Percentiles rank a stretch among this genome's conserved stretches.
Evolutionary conservation across 1,140 invertebrate species (phyloP).

Genomic region (Drosophila sturtevanti): DNA sequence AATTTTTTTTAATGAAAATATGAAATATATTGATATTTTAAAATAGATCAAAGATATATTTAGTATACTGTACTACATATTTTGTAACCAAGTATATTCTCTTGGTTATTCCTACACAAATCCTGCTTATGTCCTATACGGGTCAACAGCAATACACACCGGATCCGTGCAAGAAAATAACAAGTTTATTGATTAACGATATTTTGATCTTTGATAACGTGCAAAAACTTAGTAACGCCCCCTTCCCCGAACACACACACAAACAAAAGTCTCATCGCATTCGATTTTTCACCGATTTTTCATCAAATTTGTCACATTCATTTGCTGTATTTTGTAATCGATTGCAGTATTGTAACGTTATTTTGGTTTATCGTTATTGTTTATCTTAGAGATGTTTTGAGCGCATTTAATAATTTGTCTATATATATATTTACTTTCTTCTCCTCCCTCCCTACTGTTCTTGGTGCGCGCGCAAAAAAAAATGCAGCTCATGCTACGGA

Average conservation of each 20-base stretch:
- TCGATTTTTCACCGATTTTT: not conserved
- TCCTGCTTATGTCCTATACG: too few species aligned
- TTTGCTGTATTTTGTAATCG: not conserved
- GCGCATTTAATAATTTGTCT: slow-evolving; percentile 80
- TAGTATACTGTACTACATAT: too few species aligned
- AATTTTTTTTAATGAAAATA: too few species aligned
- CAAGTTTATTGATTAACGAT: not conserved
- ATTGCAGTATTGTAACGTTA: not conserved
- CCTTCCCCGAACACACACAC: not conserved
- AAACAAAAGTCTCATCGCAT: not conserved
- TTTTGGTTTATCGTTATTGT: slow-evolving; percentile 31
- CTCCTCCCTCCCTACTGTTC: slow-evolving; percentile 66
- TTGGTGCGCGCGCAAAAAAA: slow-evolving; percentile 79
- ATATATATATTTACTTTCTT: slow-evolving; percentile 62
- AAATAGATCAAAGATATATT: too few species aligned
- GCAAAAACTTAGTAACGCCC: not conserved
- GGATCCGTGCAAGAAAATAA: not conserved
- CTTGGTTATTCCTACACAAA: not conserved
- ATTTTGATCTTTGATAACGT: not conserved
- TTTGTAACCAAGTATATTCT: too few species aligned
- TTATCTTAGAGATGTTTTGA: slow-evolving; percentile 40
- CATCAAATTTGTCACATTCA: not conserved
- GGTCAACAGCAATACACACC: not conserved
- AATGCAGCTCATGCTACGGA: slow-evolving; percentile 95
- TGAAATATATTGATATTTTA: too few species aligned